Percentiles rank a stretch among this genome's conserved stretches.
These are phyloP conservation scores for Crotalus horridus DNA, from an alignment of 2,113 vertebrate genomes.

Conservation along the genomic window DNA sequence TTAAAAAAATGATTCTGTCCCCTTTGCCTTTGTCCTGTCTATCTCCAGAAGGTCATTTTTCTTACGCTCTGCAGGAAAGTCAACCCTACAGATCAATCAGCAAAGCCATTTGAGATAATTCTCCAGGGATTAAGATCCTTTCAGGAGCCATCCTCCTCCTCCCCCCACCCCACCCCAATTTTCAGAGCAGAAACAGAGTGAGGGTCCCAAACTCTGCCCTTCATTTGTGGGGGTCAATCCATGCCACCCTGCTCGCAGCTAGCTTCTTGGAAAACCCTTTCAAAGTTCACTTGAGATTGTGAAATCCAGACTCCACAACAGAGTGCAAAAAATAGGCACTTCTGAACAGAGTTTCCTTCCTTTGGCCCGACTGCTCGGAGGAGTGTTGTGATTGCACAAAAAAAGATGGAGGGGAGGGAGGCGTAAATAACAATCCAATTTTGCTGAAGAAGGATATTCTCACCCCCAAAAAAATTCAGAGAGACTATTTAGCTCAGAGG, in stretches of 20 bases:
- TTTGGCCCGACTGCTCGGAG: conserved; percentile 66
- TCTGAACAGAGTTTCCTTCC: conserved; percentile 84
- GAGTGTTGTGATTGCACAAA: conserved; percentile 63
- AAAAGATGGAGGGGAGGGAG: neutral
- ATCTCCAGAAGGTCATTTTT: no score
- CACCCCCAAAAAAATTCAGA: conserved; percentile 35
- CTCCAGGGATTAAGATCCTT: neutral
- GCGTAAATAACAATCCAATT: conserved; percentile 25
- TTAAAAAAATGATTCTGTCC: no score
- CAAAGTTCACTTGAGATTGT: conserved; percentile 72
- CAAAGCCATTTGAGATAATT: neutral
- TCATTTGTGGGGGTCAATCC: fast-evolving
- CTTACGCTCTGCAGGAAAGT: no score
- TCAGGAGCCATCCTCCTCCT: neutral
- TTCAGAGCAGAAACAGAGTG: neutral
- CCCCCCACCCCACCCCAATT: fast-evolving
- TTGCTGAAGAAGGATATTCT: conserved; percentile 69
- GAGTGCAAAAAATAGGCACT: conserved; percentile 80
- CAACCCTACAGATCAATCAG: neutral
- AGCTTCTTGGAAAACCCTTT: conserved; percentile 9
- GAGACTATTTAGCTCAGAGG: neutral
- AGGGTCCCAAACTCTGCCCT: fast-evolving
- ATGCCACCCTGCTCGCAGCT: neutral
- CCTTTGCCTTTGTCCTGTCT: no score
- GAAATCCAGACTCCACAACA: conserved; percentile 79